These are phyloP conservation scores for Dasyornis broadbenti DNA, from an alignment of 2,113 vertebrate species.

Conservation along the genomic window DNA sequence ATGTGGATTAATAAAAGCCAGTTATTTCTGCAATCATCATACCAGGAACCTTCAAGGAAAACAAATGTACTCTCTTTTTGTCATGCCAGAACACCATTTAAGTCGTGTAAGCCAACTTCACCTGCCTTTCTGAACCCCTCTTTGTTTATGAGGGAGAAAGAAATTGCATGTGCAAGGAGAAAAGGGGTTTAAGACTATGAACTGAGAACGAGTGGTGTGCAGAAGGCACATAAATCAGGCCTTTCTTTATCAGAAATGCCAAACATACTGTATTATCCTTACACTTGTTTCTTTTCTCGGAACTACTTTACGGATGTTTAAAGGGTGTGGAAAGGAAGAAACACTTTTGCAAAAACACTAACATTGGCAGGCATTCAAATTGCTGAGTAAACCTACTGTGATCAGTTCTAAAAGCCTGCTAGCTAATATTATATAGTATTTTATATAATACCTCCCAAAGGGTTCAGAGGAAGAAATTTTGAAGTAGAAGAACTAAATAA, in stretches of 20 bases:
- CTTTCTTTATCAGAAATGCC: slow-evolving; percentile 25
- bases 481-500: background rate
- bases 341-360: background rate
- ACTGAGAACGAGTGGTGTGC: background rate
- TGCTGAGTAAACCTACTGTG: background rate
- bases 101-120: background rate
- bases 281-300: slow-evolving; percentile 1
- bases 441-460: background rate
- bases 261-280: background rate
- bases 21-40: slow-evolving; percentile 6
- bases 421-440: background rate
- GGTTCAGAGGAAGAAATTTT: background rate
- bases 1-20: background rate
- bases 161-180: background rate
- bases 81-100: background rate
- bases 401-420: background rate
- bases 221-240: slow-evolving; percentile 31
- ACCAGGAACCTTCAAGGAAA: background rate
- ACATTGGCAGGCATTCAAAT: slow-evolving; percentile 9
- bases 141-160: background rate
- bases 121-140: background rate
- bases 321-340: slow-evolving; percentile 41
- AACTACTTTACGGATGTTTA: slow-evolving; percentile 28
- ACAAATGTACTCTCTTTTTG: background rate
- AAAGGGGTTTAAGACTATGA: background rate